These are phyloP conservation scores for Cephus sareptanus DNA, from an alignment of 2,888 invertebrate species.

Conservation along the genomic window DNA sequence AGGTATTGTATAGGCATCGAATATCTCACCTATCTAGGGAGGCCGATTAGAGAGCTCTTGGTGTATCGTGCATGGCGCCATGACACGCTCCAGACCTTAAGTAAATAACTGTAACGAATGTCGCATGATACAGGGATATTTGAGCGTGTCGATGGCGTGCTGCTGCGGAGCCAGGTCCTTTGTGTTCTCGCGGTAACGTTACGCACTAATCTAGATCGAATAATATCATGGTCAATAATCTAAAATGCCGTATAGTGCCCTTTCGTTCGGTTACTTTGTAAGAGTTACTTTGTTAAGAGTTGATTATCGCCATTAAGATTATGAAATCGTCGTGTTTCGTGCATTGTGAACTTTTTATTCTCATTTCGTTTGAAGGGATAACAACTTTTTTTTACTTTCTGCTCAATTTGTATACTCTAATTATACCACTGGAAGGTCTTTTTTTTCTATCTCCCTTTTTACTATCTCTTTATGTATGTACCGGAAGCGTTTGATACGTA, in stretches of 20 bases:
- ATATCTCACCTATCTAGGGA: background rate
- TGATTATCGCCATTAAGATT: background rate
- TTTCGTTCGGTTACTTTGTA: conserved; percentile 1
- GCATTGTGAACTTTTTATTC: background rate
- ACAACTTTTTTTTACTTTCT: background rate
- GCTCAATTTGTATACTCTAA: background rate
- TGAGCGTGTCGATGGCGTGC: conserved; percentile 1
- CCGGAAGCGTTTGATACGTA: background rate
- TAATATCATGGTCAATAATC: background rate
- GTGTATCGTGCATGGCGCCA: background rate
- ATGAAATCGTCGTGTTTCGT: background rate
- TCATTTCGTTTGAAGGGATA: background rate
- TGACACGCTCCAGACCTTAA: background rate
- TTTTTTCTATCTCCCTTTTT: background rate
- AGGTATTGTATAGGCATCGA: background rate
- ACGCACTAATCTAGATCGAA: conserved; percentile 5
- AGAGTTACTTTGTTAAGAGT: background rate
- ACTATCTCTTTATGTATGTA: background rate
- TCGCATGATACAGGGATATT: background rate
- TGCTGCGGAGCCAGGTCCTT: background rate
- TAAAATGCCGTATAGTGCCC: background rate
- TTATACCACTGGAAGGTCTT: too few relatives aligned
- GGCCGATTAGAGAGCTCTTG: background rate
- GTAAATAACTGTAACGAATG: background rate
- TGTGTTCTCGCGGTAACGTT: background rate